phyloP scores from a whole-genome alignment of 1,140 invertebrate genomes.

The Trichogramma pretiosum region DNA sequence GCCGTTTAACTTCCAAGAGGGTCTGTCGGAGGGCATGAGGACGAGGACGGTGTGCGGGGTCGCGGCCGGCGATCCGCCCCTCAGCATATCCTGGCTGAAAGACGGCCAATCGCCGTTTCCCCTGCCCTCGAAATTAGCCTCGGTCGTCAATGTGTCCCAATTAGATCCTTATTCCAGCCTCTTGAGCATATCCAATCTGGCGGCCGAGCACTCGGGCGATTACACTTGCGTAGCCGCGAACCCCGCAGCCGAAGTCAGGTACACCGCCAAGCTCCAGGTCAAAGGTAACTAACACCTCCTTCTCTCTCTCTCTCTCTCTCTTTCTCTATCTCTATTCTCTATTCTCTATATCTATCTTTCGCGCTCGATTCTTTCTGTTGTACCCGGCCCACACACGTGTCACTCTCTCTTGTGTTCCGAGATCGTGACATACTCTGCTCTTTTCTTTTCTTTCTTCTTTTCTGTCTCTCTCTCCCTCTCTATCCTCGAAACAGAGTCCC shows the following conservation, averaged over 20 bases:
- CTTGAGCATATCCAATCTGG: conserved; percentile 67
- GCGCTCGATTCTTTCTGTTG: conserved; percentile 9
- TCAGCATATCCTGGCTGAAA: conserved; percentile 70
- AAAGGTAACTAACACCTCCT: conserved; percentile 59
- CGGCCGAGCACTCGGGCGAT: conserved; percentile 65
- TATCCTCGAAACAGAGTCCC: no score
- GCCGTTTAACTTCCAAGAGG: conserved; percentile 74
- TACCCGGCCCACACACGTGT: no score
- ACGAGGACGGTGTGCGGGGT: conserved; percentile 78
- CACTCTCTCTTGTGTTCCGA: no score
- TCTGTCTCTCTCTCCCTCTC: no score
- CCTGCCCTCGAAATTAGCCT: conserved; percentile 51
- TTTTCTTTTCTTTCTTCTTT: no score
- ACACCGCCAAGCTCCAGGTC: conserved; percentile 70
- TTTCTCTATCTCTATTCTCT: conserved; percentile 12
- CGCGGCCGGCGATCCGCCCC: conserved; percentile 67
- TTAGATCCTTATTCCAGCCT: conserved; percentile 67
- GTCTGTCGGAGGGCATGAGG: conserved; percentile 73
- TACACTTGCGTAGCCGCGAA: conserved; percentile 76
- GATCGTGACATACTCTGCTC: no score
- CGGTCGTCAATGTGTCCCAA: conserved; percentile 57
- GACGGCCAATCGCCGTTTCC: conserved; percentile 54
- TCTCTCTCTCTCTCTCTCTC: conserved; percentile 20
- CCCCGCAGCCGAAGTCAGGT: conserved; percentile 67
- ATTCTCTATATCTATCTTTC: conserved; percentile 13